Evolutionary conservation across 2,888 invertebrate species (phyloP).

Genomic region (Eupithecia subfuscata): DNA sequence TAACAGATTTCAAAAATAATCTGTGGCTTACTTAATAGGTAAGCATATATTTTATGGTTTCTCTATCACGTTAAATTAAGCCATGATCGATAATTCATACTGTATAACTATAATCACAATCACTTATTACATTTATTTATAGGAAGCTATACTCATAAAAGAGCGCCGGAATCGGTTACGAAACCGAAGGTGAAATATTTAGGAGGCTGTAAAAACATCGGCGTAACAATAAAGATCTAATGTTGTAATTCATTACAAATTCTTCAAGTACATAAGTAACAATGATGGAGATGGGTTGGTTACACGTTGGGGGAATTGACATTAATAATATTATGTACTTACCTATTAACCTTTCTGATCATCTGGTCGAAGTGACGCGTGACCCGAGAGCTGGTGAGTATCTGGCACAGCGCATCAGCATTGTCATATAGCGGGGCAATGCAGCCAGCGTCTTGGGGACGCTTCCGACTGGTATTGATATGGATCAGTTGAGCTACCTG

Average conservation of each 20-base stretch:
- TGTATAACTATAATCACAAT: conserved; percentile 21
- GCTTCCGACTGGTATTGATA: no score
- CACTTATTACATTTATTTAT: conserved; percentile 41
- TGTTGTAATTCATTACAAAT: conserved; percentile 29
- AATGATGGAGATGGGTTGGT: conserved; percentile 7
- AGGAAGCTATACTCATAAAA: conserved; percentile 44
- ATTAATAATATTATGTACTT: not conserved
- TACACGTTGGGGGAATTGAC: not conserved
- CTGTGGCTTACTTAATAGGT: not conserved
- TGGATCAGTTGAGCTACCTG: no score
- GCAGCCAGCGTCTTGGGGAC: no score
- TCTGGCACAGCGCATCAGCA: no score
- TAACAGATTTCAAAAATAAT: not conserved
- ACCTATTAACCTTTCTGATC: no score
- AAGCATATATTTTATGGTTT: not conserved
- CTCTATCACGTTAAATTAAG: not conserved
- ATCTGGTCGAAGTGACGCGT: no score
- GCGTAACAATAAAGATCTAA: conserved; percentile 23
- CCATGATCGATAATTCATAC: not conserved
- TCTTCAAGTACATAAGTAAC: conserved; percentile 21
- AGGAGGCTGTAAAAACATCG: conserved; percentile 33
- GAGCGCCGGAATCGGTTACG: conserved; percentile 22
- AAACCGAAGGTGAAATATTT: conserved; percentile 35
- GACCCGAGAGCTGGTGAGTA: no score
- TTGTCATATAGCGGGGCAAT: no score